These are phyloP conservation scores for Andrena haemorrhoa DNA, from an alignment of 2,888 invertebrate species.

Conservation along the genomic window DNA sequence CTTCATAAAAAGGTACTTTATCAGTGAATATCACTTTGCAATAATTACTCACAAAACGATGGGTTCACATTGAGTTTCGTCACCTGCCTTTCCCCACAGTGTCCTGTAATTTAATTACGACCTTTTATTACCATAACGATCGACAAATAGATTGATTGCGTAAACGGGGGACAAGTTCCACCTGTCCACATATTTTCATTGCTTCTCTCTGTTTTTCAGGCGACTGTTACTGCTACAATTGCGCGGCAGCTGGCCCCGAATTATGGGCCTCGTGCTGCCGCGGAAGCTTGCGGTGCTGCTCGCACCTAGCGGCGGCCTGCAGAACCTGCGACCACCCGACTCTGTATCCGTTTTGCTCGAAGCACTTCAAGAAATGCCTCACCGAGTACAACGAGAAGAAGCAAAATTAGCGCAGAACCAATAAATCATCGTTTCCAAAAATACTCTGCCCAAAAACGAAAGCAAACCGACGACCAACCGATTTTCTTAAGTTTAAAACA, in stretches of 20 bases:
- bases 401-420: constrained; percentile 47
- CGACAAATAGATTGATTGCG: neutral
- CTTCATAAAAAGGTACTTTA: no score
- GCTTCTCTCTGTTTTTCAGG: constrained; percentile 72
- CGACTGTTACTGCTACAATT: constrained; percentile 83
- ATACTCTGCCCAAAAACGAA: neutral
- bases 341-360: constrained; percentile 82
- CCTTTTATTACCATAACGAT: neutral
- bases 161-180: constrained; percentile 6
- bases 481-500: neutral
- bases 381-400: constrained; percentile 75
- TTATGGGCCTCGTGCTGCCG: constrained; percentile 84
- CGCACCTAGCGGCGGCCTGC: constrained; percentile 83
- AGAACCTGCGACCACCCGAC: constrained; percentile 82
- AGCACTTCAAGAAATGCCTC: constrained; percentile 83
- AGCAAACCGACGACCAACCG: neutral
- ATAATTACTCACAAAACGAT: no score
- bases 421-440: neutral
- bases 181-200: neutral
- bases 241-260: constrained; percentile 81
- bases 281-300: constrained; percentile 82
- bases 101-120: neutral
- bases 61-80: no score
- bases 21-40: no score
- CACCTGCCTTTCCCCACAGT: neutral